Base-by-base conservation (phyloP, 2,113 vertebrate species). In the Myotis yumanensis region DNA sequence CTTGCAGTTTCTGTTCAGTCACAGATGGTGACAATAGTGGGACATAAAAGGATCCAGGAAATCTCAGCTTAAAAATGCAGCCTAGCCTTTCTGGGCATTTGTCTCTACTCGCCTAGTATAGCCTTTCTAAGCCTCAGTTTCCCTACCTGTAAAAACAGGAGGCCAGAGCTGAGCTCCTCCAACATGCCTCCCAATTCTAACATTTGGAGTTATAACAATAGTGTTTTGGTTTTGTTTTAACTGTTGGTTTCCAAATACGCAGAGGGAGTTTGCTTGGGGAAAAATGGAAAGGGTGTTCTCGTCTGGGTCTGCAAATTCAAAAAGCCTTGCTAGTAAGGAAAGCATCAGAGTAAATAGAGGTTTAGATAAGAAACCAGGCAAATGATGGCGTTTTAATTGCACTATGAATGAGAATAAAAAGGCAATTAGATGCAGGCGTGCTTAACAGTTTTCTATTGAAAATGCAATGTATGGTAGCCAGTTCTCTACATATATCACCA, bases 321-420 rank as follows among this genome's bases (percentile, higher is more conserved):
- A 92, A 40, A 18, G 4, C 15, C 23, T 84, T 30, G 40, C 30
- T 57, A 51, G 32, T 59, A 32, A 30, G 35, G 68, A 66, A 57
- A 87, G 7, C 6, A 86, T 43, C 22, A 28, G 43, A 68, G 9
- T 79, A 20, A 35, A 43, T 10, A 57, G 16, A 90, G 14, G 40
- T 64, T 90, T 66, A 86, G 68, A 84, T 79, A 59, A 94, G 79
- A 95, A 96, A 90, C 72, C 32, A 73, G 73, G 62, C 59, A 97
- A 94, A 95, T 95, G 48, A 25, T 59, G 23, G 73, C 69, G 86
- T 35, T 86, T 86, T 96, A 77, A 86, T 96, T 91, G 69, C 37
- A 57, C 79, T 84, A 79, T 92, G 64, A 92, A 82, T 83, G 75
- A 84, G 86, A 30, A 69, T 77, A 81, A 83, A 79, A 80, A 86